These are phyloP conservation scores for Drosophila suzukii DNA, from an alignment of 1,140 invertebrate genomes.

Conservation along the genomic window DNA sequence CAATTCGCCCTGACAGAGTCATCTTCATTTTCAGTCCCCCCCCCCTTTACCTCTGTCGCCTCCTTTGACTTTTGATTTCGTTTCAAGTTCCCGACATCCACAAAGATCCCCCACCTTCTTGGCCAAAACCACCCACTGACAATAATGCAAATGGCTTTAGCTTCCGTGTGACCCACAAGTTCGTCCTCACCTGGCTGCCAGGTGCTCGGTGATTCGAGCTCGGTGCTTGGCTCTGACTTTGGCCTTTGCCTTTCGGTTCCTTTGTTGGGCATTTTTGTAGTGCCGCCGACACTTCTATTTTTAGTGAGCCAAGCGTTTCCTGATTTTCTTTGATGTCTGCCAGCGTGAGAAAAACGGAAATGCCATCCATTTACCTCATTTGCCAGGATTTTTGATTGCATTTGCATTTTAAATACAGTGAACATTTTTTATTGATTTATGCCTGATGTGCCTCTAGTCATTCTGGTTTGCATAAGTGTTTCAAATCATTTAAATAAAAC, in stretches of 20 bases:
- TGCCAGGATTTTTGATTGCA: constrained; percentile 16
- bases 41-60: too few relatives aligned
- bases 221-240: constrained; percentile 21
- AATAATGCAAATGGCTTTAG: constrained; percentile 79
- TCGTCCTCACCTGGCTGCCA: constrained; percentile 23
- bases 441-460: too few relatives aligned
- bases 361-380: constrained; percentile 15
- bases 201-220: constrained; percentile 8
- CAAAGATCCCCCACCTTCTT: constrained; percentile 1
- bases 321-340: constrained; percentile 40
- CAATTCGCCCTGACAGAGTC: constrained; percentile 48
- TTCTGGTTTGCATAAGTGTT: neutral
- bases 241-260: constrained; percentile 10
- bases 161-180: constrained; percentile 60
- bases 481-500: too few relatives aligned
- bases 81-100: constrained; percentile 59
- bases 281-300: constrained; percentile 68
- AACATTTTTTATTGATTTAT: constrained; percentile 18
- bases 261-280: constrained; percentile 42
- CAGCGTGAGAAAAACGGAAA: neutral
- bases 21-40: constrained; percentile 31
- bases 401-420: constrained; percentile 30
- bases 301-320: constrained; percentile 26
- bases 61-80: constrained; percentile 68
- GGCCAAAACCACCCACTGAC: constrained; percentile 21